Conservation (phyloP, 2,113 vertebrate genomes). For the Azemiops feae region DNA sequence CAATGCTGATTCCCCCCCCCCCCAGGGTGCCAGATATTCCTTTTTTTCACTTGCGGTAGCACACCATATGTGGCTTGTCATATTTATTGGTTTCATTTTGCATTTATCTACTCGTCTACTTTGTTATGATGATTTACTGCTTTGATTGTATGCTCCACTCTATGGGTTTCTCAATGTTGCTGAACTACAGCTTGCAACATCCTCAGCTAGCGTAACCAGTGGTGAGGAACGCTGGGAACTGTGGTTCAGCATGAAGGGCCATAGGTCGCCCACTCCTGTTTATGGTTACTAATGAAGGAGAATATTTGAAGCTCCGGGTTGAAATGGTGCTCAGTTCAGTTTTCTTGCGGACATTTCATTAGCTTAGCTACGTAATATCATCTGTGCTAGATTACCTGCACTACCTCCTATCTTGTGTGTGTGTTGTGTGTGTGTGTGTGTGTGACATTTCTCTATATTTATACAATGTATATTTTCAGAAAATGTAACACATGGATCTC, state of each 20-base stretch:
- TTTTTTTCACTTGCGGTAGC: background rate
- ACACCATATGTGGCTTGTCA: background rate
- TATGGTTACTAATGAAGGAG: background rate
- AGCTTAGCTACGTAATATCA: background rate
- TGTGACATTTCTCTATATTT: background rate
- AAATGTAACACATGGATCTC: background rate
- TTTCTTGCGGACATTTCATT: background rate
- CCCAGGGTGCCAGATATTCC: background rate
- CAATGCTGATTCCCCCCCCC: background rate
- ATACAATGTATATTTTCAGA: background rate
- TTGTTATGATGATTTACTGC: background rate
- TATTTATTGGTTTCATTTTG: background rate
- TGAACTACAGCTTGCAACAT: background rate
- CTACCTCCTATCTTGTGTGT: background rate
- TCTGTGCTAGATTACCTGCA: background rate
- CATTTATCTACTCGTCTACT: background rate
- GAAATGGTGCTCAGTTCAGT: background rate
- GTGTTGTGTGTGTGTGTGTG: no score
- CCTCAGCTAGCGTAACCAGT: background rate
- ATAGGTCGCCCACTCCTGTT: background rate
- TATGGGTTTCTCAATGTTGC: background rate
- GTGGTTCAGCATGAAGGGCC: background rate
- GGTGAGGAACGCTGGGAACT: background rate
- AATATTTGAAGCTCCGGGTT: background rate
- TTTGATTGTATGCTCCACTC: background rate